Percentiles rank a stretch among this genome's conserved stretches.
Evolutionary conservation across 2,888 invertebrate genomes (phyloP).

Genomic region (Trichopoda pennipes): DNA sequence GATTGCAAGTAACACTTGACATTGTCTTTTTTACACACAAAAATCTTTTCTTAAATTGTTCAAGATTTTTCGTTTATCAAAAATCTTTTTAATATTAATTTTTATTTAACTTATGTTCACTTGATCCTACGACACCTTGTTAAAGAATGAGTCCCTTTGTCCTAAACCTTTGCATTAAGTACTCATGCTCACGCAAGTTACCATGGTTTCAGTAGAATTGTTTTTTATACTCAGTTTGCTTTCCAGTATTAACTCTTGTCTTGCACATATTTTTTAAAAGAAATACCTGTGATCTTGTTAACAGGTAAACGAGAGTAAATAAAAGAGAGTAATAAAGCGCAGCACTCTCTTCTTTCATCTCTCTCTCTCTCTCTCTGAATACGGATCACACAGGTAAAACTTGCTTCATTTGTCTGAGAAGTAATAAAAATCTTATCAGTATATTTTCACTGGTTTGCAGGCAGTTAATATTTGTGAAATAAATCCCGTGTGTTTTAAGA

Average conservation of each 20-base stretch:
- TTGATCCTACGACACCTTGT: constrained; percentile 81
- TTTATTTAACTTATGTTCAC: constrained; percentile 71
- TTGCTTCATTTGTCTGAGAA: constrained; percentile 13
- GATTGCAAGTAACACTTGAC: constrained; percentile 71
- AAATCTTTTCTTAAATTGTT: constrained; percentile 28
- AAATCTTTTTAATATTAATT: constrained; percentile 49
- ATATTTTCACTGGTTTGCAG: constrained; percentile 21
- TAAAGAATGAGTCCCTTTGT: constrained; percentile 83
- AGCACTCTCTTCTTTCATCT: not conserved
- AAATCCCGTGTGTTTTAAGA: constrained; percentile 51
- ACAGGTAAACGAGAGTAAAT: constrained; percentile 53
- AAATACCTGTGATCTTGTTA: constrained; percentile 60
- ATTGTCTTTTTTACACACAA: constrained; percentile 55
- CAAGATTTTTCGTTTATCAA: constrained; percentile 49
- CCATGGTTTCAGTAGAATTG: constrained; percentile 60
- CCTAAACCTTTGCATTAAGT: constrained; percentile 81
- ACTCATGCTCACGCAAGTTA: constrained; percentile 74
- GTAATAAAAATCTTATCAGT: constrained; percentile 57
- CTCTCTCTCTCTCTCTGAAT: constrained; percentile 13
- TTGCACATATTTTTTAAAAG: not conserved
- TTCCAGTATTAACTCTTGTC: constrained; percentile 1
- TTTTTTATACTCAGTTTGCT: constrained; percentile 50
- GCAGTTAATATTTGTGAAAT: constrained; percentile 43
- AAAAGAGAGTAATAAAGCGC: not conserved
- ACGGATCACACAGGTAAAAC: constrained; percentile 72